Conservation (phyloP, 2,113 vertebrate genomes). For the Abramis brama region DNA sequence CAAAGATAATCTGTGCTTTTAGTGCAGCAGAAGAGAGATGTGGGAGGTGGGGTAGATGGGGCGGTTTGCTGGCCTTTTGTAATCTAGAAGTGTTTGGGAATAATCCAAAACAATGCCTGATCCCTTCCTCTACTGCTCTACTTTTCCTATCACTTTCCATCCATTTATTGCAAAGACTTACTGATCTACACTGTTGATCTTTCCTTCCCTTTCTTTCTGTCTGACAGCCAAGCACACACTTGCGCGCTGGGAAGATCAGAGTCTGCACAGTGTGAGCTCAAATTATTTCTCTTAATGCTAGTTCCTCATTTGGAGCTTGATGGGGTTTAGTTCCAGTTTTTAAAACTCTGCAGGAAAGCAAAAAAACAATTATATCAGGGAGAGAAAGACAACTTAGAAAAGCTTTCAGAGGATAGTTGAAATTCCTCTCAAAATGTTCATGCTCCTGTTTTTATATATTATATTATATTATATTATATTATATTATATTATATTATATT, state of each 20-base stretch:
- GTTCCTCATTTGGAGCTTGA: slow-evolving; percentile 30
- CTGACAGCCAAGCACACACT: background rate
- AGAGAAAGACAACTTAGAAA: background rate
- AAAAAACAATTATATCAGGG: slow-evolving; percentile 8
- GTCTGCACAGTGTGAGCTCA: slow-evolving; percentile 10
- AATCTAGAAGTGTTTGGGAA: slow-evolving; percentile 45
- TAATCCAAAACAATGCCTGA: slow-evolving; percentile 54
- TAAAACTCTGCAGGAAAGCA: slow-evolving; percentile 16
- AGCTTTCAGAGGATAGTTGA: background rate
- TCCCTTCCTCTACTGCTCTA: slow-evolving; percentile 23
- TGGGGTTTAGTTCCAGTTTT: slow-evolving; percentile 21
- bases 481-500: too few relatives aligned
- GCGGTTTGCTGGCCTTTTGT: slow-evolving; percentile 33
- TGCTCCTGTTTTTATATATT: background rate
- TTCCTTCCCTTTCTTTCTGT: background rate
- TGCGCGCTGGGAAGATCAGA: background rate
- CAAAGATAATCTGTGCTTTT: slow-evolving; percentile 61
- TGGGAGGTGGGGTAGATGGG: background rate
- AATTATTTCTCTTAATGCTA: slow-evolving; percentile 7
- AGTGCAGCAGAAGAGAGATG: slow-evolving; percentile 29
- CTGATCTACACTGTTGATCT: slow-evolving; percentile 3
- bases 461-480: too few relatives aligned
- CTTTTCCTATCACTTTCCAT: slow-evolving; percentile 22
- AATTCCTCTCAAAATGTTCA: background rate
- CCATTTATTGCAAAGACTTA: slow-evolving; percentile 39